Evolutionary conservation across 2,113 vertebrate genomes (phyloP).

Genomic region (Rhinolophus sinicus): DNA sequence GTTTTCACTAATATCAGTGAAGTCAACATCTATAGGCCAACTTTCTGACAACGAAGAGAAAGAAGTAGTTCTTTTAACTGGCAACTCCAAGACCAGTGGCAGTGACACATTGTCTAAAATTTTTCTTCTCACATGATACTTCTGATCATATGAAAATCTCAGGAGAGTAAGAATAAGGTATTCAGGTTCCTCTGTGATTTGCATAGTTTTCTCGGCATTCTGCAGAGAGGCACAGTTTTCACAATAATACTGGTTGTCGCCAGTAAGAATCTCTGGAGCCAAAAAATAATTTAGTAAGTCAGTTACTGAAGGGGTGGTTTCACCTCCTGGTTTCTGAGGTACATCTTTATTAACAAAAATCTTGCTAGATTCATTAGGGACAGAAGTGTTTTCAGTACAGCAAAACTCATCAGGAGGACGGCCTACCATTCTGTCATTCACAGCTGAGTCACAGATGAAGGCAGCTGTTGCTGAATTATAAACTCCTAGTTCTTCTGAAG

Average conservation of each 20-base stretch:
- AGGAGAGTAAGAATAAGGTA: conserved; percentile 98
- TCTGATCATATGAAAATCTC: conserved; percentile 97
- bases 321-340: conserved; percentile 82
- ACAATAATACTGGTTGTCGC: conserved; percentile 98
- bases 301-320: conserved; percentile 90
- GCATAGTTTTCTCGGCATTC: conserved; percentile 96
- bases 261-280: conserved; percentile 96
- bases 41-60: conserved; percentile 79
- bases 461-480: conserved; percentile 66
- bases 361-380: conserved; percentile 70
- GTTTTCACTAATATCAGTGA: conserved; percentile 93
- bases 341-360: conserved; percentile 74
- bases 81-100: conserved; percentile 92
- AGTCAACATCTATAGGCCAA: conserved; percentile 88
- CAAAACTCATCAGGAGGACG: conserved; percentile 71
- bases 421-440: conserved; percentile 70
- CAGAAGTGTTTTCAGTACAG: conserved; percentile 66
- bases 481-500: conserved; percentile 66
- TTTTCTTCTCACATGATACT: conserved; percentile 95
- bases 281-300: conserved; percentile 97
- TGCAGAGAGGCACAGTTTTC: conserved; percentile 96
- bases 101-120: conserved; percentile 96
- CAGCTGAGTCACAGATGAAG: conserved; percentile 67
- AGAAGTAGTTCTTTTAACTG: conserved; percentile 87
- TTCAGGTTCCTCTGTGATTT: conserved; percentile 94